phyloP scores from a whole-genome alignment of 2,113 vertebrate species.

The Eretmodus cyanostictus region DNA sequence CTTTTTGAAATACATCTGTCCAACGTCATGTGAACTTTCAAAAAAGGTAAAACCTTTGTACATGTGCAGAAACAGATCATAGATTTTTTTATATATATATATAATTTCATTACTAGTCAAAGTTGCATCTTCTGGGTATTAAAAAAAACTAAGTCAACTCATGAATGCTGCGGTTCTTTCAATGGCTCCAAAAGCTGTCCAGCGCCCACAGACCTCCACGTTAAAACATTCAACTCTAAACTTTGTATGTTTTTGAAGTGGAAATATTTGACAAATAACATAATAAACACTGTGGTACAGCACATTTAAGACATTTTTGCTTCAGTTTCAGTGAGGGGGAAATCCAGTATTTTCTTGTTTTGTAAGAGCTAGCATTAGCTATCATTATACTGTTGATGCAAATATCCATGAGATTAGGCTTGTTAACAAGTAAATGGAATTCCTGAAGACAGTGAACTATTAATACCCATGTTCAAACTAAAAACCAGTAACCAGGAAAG shows the following conservation, averaged over 20 bases:
- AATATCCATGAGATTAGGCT: background rate
- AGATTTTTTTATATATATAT: background rate
- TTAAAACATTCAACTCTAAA: background rate
- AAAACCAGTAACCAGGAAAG: background rate
- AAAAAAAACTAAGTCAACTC: background rate
- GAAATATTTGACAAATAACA: background rate
- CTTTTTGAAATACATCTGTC: background rate
- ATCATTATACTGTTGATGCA: background rate
- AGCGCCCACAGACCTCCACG: fast-evolving
- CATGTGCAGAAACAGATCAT: background rate
- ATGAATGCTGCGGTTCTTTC: background rate
- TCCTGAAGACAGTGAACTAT: background rate
- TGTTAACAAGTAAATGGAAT: background rate
- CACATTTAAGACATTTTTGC: background rate
- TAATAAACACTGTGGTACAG: background rate
- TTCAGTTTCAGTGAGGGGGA: background rate
- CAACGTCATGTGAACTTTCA: background rate
- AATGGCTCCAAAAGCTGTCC: background rate
- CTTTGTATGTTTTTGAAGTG: background rate
- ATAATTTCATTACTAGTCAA: background rate
- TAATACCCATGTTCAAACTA: background rate
- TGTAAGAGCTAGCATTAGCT: background rate
- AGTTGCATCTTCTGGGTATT: background rate
- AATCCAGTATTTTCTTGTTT: background rate
- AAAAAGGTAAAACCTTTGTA: background rate